Percentiles rank a stretch among this genome's conserved stretches.
These are phyloP conservation scores for Sula dactylatra DNA, from an alignment of 2,113 vertebrate genomes.

Conservation along the genomic window DNA sequence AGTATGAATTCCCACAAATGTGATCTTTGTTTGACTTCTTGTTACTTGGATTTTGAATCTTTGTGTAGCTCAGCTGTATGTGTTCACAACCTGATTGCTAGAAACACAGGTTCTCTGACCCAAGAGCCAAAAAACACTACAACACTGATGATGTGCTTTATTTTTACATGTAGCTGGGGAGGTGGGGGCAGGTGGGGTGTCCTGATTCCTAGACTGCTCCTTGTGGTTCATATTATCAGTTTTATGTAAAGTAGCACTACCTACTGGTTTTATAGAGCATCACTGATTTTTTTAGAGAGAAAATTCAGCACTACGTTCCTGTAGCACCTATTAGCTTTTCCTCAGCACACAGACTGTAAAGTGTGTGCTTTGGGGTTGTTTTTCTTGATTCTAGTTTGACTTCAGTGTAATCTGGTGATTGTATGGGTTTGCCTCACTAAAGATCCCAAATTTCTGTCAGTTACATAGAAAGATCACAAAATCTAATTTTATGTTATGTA, in stretches of 20 bases:
- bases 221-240: not conserved
- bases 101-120: not conserved
- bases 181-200: not conserved
- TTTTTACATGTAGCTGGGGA: not conserved
- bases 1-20: not conserved
- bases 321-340: not conserved
- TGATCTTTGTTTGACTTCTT: not conserved
- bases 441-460: not conserved
- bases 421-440: not conserved
- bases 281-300: not conserved
- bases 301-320: not conserved
- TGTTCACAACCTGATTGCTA: not conserved
- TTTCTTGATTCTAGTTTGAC: not conserved
- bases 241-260: not conserved
- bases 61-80: not conserved
- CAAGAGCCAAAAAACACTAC: not conserved
- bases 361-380: not conserved
- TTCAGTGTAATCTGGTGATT: not conserved
- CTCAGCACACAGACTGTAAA: not conserved
- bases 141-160: not conserved
- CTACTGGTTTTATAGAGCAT: not conserved
- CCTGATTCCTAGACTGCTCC: not conserved
- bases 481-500: not conserved
- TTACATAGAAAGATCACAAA: not conserved
- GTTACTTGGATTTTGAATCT: not conserved